Base-by-base conservation (phyloP, 2,888 invertebrate genomes). In the Macrophya alboannulata region DNA sequence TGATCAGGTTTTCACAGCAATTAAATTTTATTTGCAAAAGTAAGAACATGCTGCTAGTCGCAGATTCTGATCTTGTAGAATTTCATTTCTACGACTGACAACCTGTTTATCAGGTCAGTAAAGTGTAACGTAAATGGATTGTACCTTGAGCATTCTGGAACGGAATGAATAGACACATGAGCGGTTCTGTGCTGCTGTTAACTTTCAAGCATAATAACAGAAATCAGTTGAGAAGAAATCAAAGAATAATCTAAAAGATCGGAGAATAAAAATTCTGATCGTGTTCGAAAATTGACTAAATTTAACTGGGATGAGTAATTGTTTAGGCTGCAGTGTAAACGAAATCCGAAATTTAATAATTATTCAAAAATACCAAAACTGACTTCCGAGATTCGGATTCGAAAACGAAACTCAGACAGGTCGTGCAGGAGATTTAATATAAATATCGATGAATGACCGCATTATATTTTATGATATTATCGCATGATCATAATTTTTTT, bases 61-160 rank as follows among this genome's bases (percentile, higher is more conserved):
- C 17, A 43, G 43, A 43, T 43, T 72, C 71, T 72, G 10, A 10
- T 72, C 0, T 72, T 37, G 43, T 43, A 72, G 37, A 40, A 43
- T 43, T 72, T 40, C n/a, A 72, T 43, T 43, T 72, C 71, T 43
- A 72, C 40, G 40, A 8, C 21, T n/a, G n/a, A 9, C 17, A 72
- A 72, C 71, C 71, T 17, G 71, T 43, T 72, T n/a, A 17, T 72
- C 71, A 72, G 17, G 43, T 72, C 1, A 72, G 40, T 72, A n/a
- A 25, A 43, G 4, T 8, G 62, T n/a, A 4, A 25, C 71, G 43
- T 72, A 43, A n/a, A 72, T 40, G 68, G 68, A 68, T 71, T 37
- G 71, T n/a, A 72, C 71, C 71, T 72, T 72, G 71, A 71, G 40
- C 31, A 71, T 71, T 71, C 71, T 40, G 25, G 40, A 71, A 71